Conservation (phyloP, 2,888 invertebrate species). For the Ommatoiulus sabulosus region DNA sequence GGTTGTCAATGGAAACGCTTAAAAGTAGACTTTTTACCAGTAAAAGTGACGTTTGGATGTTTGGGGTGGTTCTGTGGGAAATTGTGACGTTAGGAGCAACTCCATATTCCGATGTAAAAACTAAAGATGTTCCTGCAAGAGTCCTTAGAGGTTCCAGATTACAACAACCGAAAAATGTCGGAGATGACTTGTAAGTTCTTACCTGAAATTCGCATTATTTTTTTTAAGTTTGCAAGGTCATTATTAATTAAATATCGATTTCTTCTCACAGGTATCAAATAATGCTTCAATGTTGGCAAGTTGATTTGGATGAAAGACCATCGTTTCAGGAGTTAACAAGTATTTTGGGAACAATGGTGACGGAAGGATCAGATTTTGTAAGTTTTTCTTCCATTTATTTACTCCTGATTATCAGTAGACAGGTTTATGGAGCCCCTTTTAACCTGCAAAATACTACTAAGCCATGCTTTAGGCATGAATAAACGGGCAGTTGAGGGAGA, state of each 20-base stretch:
- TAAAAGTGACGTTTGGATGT: slow-evolving; percentile 86
- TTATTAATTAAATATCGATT: background rate
- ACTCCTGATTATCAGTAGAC: too few species aligned
- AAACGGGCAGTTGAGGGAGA: too few species aligned
- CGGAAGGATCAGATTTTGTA: slow-evolving; percentile 55
- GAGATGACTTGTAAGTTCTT: slow-evolving; percentile 66
- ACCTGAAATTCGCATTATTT: background rate
- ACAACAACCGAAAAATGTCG: slow-evolving; percentile 79
- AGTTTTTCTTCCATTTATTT: background rate
- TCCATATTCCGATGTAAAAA: slow-evolving; percentile 78
- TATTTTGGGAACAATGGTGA: slow-evolving; percentile 61
- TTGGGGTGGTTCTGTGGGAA: slow-evolving; percentile 86
- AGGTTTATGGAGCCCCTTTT: too few species aligned
- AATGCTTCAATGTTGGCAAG: slow-evolving; percentile 86
- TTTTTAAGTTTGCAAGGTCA: background rate
- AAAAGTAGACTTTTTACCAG: slow-evolving; percentile 75
- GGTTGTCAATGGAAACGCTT: slow-evolving; percentile 84
- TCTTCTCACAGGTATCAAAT: slow-evolving; percentile 73
- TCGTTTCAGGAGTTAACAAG: slow-evolving; percentile 70
- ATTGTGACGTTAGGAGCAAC: slow-evolving; percentile 82
- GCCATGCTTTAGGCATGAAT: too few species aligned
- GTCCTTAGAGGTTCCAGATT: slow-evolving; percentile 79
- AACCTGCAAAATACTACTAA: too few species aligned
- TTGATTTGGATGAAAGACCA: slow-evolving; percentile 83
- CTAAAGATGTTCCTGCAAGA: slow-evolving; percentile 77